Evolutionary conservation across 2,888 invertebrate species (phyloP).

Genomic region (Amphipyra berbera): DNA sequence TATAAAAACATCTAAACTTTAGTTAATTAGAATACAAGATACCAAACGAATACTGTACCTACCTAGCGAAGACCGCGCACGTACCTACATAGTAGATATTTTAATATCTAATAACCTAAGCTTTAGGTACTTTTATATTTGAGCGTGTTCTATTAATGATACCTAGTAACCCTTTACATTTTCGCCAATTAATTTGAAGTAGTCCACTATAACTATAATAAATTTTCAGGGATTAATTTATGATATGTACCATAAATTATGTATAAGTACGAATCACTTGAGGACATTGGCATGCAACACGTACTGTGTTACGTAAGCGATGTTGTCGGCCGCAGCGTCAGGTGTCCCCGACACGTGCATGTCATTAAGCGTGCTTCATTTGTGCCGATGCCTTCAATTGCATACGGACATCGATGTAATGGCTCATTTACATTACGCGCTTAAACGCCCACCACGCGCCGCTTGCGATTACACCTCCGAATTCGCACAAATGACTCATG

Average conservation of each 20-base stretch:
- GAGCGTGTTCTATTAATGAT: too few relatives aligned
- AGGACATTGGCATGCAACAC: constrained; percentile 32
- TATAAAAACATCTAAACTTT: too few relatives aligned
- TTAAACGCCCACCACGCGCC: constrained; percentile 38
- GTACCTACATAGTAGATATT: too few relatives aligned
- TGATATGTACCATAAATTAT: constrained; percentile 12
- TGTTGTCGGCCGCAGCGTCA: constrained; percentile 34
- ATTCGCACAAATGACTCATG: constrained; percentile 38
- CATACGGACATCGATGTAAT: constrained; percentile 53
- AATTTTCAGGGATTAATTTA: neutral
- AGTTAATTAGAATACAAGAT: too few relatives aligned
- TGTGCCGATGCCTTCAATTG: constrained; percentile 57
- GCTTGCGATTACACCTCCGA: constrained; percentile 30
- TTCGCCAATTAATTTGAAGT: too few relatives aligned
- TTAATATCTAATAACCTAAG: too few relatives aligned
- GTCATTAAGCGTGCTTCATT: constrained; percentile 57
- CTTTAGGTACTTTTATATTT: too few relatives aligned
- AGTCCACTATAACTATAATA: too few relatives aligned
- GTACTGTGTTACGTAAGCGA: constrained; percentile 40
- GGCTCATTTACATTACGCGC: constrained; percentile 51
- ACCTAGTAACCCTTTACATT: too few relatives aligned
- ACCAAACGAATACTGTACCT: too few relatives aligned
- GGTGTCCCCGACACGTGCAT: constrained; percentile 50
- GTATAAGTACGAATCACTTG: constrained; percentile 21
- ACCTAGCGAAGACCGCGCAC: too few relatives aligned